Percentiles rank a stretch among this genome's conserved stretches.
phyloP scores from a whole-genome alignment of 2,888 invertebrate species.

The Spialia ferax region DNA sequence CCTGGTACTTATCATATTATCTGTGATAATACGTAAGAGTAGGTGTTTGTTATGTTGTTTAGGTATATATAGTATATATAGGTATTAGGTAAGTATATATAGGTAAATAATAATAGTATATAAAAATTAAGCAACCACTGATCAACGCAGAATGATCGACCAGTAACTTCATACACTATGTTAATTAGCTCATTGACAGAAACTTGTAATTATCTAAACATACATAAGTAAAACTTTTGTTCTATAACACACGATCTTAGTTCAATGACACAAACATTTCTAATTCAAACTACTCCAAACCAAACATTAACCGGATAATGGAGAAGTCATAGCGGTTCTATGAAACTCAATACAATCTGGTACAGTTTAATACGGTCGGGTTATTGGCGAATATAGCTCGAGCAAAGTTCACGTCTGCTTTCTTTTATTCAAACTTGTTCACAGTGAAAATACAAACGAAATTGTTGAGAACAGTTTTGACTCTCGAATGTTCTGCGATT shows the following conservation, averaged over 20 bases:
- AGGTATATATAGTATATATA: no score
- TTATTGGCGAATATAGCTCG: constrained; percentile 50
- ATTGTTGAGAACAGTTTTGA: neutral
- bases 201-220: no score
- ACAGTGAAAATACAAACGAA: constrained; percentile 48
- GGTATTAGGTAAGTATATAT: no score
- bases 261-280: constrained; percentile 30
- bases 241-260: constrained; percentile 9
- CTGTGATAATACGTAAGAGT: no score
- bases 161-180: neutral
- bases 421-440: constrained; percentile 53
- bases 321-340: neutral
- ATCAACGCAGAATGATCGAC: no score
- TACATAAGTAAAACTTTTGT: neutral
- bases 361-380: constrained; percentile 38
- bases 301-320: constrained; percentile 9
- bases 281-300: constrained; percentile 17
- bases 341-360: neutral
- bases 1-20: no score
- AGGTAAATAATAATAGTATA: no score
- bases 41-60: no score
- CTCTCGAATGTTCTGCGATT: neutral
- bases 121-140: no score
- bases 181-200: neutral
- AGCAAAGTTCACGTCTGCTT: constrained; percentile 48